Evolutionary conservation across 2,888 invertebrate species (phyloP).

Genomic region (Epistrophe eligans): DNA sequence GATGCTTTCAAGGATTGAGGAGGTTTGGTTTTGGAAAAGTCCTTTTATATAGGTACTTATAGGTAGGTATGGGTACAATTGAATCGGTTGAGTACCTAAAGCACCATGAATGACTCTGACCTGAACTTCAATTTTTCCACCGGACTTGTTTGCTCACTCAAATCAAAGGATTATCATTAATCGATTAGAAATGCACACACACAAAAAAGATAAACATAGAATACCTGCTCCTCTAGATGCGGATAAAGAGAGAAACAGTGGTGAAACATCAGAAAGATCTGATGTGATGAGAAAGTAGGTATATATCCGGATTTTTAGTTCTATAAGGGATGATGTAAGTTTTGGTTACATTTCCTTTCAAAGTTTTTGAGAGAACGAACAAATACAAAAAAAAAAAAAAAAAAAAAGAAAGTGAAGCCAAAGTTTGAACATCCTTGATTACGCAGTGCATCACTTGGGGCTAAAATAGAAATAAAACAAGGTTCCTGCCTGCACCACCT

Average conservation of each 20-base stretch:
- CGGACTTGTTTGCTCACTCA: slow-evolving; percentile 73
- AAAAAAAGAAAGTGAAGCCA: slow-evolving; percentile 10
- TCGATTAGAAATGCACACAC: slow-evolving; percentile 75
- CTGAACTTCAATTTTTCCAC: slow-evolving; percentile 74
- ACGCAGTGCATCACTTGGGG: slow-evolving; percentile 44
- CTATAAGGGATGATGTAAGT: slow-evolving; percentile 25
- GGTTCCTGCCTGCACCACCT: not conserved
- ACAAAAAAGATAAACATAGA: slow-evolving; percentile 48
- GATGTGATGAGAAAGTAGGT: not conserved
- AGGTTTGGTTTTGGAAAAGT: not conserved
- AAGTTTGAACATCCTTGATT: slow-evolving; percentile 70
- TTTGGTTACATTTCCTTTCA: slow-evolving; percentile 57
- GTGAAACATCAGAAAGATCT: not conserved
- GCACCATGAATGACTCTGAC: slow-evolving; percentile 69
- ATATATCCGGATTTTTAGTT: slow-evolving; percentile 22
- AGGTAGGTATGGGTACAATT: slow-evolving; percentile 40
- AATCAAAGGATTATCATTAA: slow-evolving; percentile 76
- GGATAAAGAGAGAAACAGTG: not conserved
- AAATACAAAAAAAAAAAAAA: not conserved
- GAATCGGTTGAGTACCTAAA: slow-evolving; percentile 65
- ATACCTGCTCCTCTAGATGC: not conserved
- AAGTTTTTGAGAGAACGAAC: slow-evolving; percentile 3
- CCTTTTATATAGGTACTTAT: not conserved
- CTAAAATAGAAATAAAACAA: not conserved
- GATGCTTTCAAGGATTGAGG: not conserved